Percentiles rank a stretch among this genome's conserved stretches.
phyloP scores from a whole-genome alignment of 2,888 invertebrate genomes.

The Gnatocerus cornutus region DNA sequence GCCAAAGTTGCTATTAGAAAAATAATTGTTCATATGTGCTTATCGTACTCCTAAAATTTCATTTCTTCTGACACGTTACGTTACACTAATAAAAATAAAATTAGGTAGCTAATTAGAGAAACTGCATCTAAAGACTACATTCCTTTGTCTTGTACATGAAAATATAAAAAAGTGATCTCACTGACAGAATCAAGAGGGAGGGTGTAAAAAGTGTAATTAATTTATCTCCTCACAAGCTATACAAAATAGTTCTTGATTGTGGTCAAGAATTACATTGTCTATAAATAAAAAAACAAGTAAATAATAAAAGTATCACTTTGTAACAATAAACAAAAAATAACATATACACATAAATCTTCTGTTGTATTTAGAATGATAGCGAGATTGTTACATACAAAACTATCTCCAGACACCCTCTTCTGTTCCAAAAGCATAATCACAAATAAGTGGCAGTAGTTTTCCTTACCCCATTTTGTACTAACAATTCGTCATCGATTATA shows the following conservation, averaged over 20 bases:
- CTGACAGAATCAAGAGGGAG: slow-evolving; percentile 64
- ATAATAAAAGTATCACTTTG: slow-evolving; percentile 69
- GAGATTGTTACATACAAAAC: slow-evolving; percentile 37
- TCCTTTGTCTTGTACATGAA: slow-evolving; percentile 15
- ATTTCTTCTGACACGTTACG: background rate
- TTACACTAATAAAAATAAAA: slow-evolving; percentile 18
- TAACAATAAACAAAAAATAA: slow-evolving; percentile 68
- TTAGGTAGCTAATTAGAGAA: slow-evolving; percentile 27
- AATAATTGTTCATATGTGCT: slow-evolving; percentile 44
- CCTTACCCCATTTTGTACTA: slow-evolving; percentile 41
- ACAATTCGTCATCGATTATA: slow-evolving; percentile 37
- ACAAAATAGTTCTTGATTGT: slow-evolving; percentile 60
- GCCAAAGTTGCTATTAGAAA: slow-evolving; percentile 38
- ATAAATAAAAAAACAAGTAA: slow-evolving; percentile 68
- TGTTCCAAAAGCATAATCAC: slow-evolving; percentile 35
- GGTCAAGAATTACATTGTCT: slow-evolving; percentile 57
- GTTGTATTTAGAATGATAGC: slow-evolving; percentile 55
- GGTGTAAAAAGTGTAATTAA: slow-evolving; percentile 58
- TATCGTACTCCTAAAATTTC: slow-evolving; percentile 30
- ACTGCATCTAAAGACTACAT: slow-evolving; percentile 35
- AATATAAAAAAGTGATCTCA: slow-evolving; percentile 60
- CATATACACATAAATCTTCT: slow-evolving; percentile 66
- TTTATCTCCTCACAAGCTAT: slow-evolving; percentile 59
- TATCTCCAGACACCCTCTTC: slow-evolving; percentile 1
- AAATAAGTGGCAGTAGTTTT: slow-evolving; percentile 47